Evolutionary conservation across 2,888 invertebrate species (phyloP), one percentile per base, ranked within the genome.

Genomic region (Aradus depressus): DNA sequence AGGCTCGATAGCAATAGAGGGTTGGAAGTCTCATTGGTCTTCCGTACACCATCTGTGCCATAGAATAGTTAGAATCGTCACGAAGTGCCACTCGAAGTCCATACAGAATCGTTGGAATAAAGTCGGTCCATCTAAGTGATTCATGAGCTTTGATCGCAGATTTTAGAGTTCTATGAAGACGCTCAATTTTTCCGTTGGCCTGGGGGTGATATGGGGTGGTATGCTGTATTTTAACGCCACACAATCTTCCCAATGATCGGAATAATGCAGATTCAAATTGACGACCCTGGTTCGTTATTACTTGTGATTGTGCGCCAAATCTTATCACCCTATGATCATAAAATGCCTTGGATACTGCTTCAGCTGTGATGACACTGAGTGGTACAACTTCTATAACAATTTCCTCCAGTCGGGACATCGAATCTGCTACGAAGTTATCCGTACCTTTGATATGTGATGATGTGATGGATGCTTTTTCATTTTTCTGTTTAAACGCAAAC

Each of bases 181-280:
- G 58, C 55, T 70, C 68, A 3, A 70, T 61, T 50, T 68, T 61
- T 2, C 67, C 68, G 45, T 70, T 69, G 1, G 64, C 55, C 37
- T 62, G 60, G 21, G 68, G 63, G 52, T 68, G 65, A 53, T 66
- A 65, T 10, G 64, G 56, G 0, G 64, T 63, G 2, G 62, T 64
- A 31, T 60, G 50, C 0, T 55, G 45, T 12, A 53, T 53, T 14
- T 59, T 19, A 16, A 56, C 49, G 4, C 63, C 63, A 4, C 61
- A 28, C 2, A 62, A 28, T 2, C 57, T 52, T 10, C 45, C 52
- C 5, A 48, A 19, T 23, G 18, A 6, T 43, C 8, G 35, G 16
- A 48, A 48, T n/a, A 48, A n/a, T 2, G 37, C 26, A 0, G 64
- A 62, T 41, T 65, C 62, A 44, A 68, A 67, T 52, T 67, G 66